Conservation (phyloP, 2,797 vertebrate species). For the Antennarius maculatus region DNA sequence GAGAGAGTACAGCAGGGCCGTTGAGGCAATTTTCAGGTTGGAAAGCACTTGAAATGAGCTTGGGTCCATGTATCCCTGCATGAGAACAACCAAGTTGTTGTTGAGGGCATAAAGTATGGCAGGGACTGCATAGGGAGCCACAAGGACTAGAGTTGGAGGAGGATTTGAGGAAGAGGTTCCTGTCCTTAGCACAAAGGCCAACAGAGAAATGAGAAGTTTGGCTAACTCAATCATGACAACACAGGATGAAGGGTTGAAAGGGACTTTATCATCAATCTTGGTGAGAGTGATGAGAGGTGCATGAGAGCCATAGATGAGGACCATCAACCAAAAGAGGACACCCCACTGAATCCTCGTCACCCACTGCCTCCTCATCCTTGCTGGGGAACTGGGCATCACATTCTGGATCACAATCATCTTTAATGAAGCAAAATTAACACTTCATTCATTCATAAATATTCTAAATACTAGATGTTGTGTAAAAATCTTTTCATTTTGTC, state of each 20-base stretch:
- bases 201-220: constrained; percentile 86
- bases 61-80: constrained; percentile 96
- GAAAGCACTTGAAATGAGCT: constrained; percentile 94
- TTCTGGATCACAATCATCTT: constrained; percentile 81
- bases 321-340: constrained; percentile 84
- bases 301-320: constrained; percentile 91
- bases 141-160: constrained; percentile 55
- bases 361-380: constrained; percentile 47
- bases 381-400: constrained; percentile 48
- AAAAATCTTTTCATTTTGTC: constrained; percentile 3
- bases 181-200: constrained; percentile 70
- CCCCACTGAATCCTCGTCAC: constrained; percentile 78
- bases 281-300: constrained; percentile 89
- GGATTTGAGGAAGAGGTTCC: constrained; percentile 27
- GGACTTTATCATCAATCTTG: constrained; percentile 85
- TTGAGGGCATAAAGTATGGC: constrained; percentile 92
- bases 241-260: constrained; percentile 88
- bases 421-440: constrained; percentile 28
- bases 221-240: constrained; percentile 89
- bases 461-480: constrained; percentile 21
- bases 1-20: constrained; percentile 88
- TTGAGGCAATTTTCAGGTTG: constrained; percentile 93
- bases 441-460: constrained; percentile 2
- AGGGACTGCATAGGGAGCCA: constrained; percentile 86
- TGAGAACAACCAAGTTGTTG: constrained; percentile 94